These are phyloP conservation scores for Sinopyrophorus schimmeli DNA, from an alignment of 2,888 invertebrate species.

Conservation along the genomic window DNA sequence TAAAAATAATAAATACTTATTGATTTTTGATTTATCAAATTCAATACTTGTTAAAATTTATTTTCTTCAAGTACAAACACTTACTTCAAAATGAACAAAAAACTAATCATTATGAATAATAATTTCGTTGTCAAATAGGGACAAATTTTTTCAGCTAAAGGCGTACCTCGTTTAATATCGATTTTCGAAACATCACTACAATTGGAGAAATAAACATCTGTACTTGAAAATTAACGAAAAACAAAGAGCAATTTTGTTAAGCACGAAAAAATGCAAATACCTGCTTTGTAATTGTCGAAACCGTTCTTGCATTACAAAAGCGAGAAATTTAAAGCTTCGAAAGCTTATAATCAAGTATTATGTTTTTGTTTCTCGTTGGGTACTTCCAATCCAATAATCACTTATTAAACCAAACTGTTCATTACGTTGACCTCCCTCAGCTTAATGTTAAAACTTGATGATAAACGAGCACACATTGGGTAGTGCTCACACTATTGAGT, in stretches of 20 bases:
- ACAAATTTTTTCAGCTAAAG: slow-evolving; percentile 1
- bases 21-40: too few species aligned
- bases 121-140: too few species aligned
- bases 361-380: slow-evolving; percentile 15
- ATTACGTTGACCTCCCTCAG: slow-evolving; percentile 15
- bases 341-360: slow-evolving; percentile 12
- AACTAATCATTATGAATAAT: too few species aligned
- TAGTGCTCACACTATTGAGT: too few species aligned
- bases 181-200: slow-evolving; percentile 7
- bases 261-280: slow-evolving; percentile 20
- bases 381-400: slow-evolving; percentile 12
- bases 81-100: too few species aligned
- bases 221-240: slow-evolving; percentile 15
- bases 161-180: slow-evolving; percentile 6
- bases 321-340: slow-evolving; percentile 14
- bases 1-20: too few species aligned
- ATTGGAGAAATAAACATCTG: slow-evolving; percentile 11
- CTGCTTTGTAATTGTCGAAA: slow-evolving; percentile 15
- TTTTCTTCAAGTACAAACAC: too few species aligned
- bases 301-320: slow-evolving; percentile 14
- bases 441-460: slow-evolving; percentile 12
- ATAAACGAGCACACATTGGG: slow-evolving; percentile 20
- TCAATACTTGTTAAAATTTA: too few species aligned
- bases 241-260: slow-evolving; percentile 19
- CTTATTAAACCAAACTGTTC: slow-evolving; percentile 16